phyloP scores from a whole-genome alignment of 2,113 vertebrate species.

The Phylloscopus trochilus region DNA sequence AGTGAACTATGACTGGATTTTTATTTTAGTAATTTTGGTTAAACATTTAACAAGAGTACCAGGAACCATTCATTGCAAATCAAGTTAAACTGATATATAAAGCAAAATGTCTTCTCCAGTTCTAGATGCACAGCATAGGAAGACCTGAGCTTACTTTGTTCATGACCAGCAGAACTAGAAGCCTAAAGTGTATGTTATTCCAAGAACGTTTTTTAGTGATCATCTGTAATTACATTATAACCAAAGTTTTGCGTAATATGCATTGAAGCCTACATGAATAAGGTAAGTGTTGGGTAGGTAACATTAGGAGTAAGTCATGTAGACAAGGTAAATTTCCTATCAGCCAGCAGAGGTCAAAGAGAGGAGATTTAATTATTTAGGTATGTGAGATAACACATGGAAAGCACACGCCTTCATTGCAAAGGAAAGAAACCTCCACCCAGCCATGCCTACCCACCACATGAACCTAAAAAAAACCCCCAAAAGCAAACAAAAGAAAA shows the following conservation, averaged over 20 bases:
- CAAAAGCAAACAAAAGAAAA: neutral
- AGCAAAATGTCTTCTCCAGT: neutral
- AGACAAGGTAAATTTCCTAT: neutral
- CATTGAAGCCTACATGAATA: neutral
- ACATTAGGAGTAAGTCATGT: neutral
- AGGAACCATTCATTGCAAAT: neutral
- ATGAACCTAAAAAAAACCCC: neutral
- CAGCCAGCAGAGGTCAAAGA: neutral
- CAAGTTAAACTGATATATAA: neutral
- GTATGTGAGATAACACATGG: neutral
- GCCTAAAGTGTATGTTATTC: neutral
- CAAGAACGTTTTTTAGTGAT: neutral
- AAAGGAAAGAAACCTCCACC: conserved; percentile 16
- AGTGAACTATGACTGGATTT: neutral
- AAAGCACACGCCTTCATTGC: conserved; percentile 20
- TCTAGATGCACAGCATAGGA: neutral
- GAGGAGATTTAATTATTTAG: neutral
- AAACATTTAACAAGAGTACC: neutral
- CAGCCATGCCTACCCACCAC: neutral
- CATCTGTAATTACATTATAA: neutral
- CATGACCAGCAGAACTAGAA: neutral
- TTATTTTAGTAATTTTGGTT: neutral
- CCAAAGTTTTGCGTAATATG: neutral
- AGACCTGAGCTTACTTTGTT: neutral
- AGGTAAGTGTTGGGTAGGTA: neutral